phyloP scores from a whole-genome alignment of 1,140 invertebrate species.

The Drosophila subpulchrella region DNA sequence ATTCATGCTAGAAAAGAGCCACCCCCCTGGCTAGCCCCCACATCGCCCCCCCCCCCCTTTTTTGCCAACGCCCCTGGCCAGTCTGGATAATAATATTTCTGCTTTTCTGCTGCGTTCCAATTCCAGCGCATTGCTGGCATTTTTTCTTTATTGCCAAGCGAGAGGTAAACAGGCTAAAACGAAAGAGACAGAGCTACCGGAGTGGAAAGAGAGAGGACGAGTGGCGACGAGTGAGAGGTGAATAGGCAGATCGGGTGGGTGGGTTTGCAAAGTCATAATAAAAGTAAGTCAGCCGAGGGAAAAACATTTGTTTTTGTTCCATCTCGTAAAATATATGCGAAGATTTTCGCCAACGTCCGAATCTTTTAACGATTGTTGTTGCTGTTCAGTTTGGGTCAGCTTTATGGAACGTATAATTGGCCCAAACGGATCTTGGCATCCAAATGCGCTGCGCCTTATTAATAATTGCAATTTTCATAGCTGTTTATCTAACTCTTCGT shows the following conservation, averaged over 20 bases:
- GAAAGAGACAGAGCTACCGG: not conserved
- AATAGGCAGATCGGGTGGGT: conserved; percentile 38
- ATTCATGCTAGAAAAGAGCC: conserved; percentile 43
- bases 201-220: not conserved
- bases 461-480: conserved; percentile 64
- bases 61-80: conserved; percentile 18
- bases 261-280: conserved; percentile 64
- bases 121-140: conserved; percentile 74
- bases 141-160: conserved; percentile 62
- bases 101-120: conserved; percentile 63
- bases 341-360: conserved; percentile 43
- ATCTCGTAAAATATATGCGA: conserved; percentile 77
- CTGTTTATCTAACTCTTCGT: conserved; percentile 70
- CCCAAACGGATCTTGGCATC: conserved; percentile 62
- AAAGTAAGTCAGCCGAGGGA: conserved; percentile 65
- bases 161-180: conserved; percentile 7
- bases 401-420: conserved; percentile 78
- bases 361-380: conserved; percentile 26
- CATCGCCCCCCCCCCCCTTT: not conserved
- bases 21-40: conserved; percentile 3
- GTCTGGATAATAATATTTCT: conserved; percentile 46
- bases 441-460: conserved; percentile 74
- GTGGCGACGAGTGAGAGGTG: not conserved
- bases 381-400: conserved; percentile 48
- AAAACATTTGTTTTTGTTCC: conserved; percentile 79